phyloP scores from a whole-genome alignment of 2,797 vertebrate genomes.

The Pangasius macronema region DNA sequence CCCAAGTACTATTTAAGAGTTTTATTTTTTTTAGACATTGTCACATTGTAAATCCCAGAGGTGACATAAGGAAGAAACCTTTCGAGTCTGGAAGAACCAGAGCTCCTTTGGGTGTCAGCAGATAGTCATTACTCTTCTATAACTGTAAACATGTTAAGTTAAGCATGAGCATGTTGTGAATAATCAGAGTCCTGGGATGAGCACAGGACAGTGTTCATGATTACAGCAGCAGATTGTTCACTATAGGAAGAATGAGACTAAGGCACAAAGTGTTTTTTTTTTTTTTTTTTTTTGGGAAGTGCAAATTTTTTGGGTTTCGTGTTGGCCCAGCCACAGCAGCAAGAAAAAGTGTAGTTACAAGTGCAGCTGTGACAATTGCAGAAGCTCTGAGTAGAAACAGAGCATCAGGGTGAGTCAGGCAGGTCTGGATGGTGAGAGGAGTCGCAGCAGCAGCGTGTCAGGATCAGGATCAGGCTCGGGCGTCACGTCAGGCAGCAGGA shows the following conservation, averaged over 20 bases:
- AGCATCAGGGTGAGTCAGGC: background rate
- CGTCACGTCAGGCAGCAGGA: background rate
- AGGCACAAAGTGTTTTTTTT: no score
- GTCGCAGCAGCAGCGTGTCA: background rate
- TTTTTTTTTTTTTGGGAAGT: no score
- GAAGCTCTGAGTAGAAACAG: background rate
- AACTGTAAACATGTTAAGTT: no score
- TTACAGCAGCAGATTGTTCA: background rate
- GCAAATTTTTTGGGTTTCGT: background rate
- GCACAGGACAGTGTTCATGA: no score
- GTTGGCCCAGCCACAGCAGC: background rate
- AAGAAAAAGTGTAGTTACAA: background rate
- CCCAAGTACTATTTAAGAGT: no score
- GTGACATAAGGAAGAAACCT: background rate
- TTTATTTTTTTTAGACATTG: no score
- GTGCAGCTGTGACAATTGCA: background rate
- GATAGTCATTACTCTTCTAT: background rate
- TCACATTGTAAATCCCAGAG: no score
- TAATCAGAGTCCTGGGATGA: no score
- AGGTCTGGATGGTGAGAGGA: background rate
- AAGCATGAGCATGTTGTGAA: no score
- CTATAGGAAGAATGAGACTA: no score
- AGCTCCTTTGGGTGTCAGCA: background rate
- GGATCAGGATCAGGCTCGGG: background rate
- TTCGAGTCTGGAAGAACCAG: background rate